Base-by-base conservation (phyloP, 2,113 vertebrate species). In the Paramisgurnus dabryanus region DNA sequence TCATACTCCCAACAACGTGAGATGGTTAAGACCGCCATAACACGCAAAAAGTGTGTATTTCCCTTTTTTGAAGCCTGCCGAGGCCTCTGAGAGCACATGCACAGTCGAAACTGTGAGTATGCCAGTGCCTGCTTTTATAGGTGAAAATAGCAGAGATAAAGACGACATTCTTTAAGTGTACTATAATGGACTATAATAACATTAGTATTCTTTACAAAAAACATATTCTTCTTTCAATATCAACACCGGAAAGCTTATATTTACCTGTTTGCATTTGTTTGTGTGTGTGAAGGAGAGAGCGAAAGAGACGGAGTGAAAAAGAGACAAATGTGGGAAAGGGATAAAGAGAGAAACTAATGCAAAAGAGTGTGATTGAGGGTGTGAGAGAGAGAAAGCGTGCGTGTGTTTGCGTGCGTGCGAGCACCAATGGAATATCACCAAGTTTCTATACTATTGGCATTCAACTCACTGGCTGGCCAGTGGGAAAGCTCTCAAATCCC, bases 401-500 rank as follows among this genome's bases (percentile, higher is more conserved):
- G 75, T 78, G 72, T 71, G 77, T 78, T 67, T 78, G 40, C 67
- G 66, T 61, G 22, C 27, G 27, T 34, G 27, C 27, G 88, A 86
- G 86, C 89, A 87, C 87, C 80, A 69, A 85, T 93, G 92, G 91
- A 91, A 83, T 76, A 86, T 77, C 83, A 91, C 92, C 92, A 93
- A 88, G 81, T 88, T 83, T 90, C 91, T 90, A 91, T 81, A 82
- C 74, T 89, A 93, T 94, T 94, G 91, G 90, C 90, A 94, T 93
- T 93, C 92, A 86, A 85, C 90, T 93, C 93, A 93, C 92, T 92
- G 88, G 86, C 88, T 79, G 74, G 90, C 89, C 85, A 87, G 87
- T 88, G 90, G 87, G 79, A 90, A 91, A 86, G 78, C 87, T 86
- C 92, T 92, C 90, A 93, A 77, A 78, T 89, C 55, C 74, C 78